Base-by-base conservation (phyloP, 2,888 invertebrate species). In the Pseudanteris insignis region DNA sequence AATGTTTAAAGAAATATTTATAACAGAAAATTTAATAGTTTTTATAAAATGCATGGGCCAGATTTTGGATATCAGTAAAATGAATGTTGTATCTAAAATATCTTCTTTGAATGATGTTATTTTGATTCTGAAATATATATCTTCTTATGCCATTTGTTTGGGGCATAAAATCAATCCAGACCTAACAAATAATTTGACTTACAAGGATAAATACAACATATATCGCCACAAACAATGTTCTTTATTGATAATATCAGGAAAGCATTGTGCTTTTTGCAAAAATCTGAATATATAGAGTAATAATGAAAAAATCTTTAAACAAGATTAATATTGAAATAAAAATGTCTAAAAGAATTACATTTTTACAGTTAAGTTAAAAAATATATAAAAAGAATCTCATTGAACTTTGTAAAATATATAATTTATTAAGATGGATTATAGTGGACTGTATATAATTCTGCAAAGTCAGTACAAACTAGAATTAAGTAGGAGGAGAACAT, bases 1-100 rank as follows among this genome's bases (percentile, higher is more conserved):
- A 5, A n/a, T 43, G 9, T n/a, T 24, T 8, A 44, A 33, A 44
- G 14, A 44, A 32, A 24, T 44, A n/a, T 33, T 44, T 33, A 33
- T 44, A 8, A 25, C 14, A 9, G 14, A 44, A 14, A 10, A 33
- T 24, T 14, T 32, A 7, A 2, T 13, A 11, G 9, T 33, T 25
- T 33, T n/a, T 10, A 12, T 44, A 1, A 44, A 44, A 10, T 25
- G 43, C 12, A 44, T 32, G 33, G 33, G 43, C 1, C 13, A 33
- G 7, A n/a, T 1, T 33, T 1, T 33, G 3, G 25, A 44, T 10
- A 14, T 33, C 14, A 8, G 1, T 10, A 15, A 10, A 7, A 7
- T 44, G 9, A 12, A 12, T 32, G 5, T 33, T 1, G 8, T 10
- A 15, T 14, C 5, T 2, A 25, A 33, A 25, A 14, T 44, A 44